Evolutionary conservation across 2,113 vertebrate genomes (phyloP).

Genomic region (Gobio gobio): DNA sequence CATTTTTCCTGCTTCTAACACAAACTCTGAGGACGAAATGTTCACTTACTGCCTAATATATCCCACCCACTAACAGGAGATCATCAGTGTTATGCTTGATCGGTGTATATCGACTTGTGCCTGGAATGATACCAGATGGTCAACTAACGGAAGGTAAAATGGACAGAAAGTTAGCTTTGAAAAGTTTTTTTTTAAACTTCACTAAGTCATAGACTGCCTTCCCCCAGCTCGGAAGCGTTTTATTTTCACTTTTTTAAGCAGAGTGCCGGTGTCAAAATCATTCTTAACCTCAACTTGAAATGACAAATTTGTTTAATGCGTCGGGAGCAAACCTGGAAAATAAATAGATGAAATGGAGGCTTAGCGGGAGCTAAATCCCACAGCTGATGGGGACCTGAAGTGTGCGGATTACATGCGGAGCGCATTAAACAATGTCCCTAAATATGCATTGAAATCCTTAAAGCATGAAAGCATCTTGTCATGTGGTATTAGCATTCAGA

Average conservation of each 20-base stretch:
- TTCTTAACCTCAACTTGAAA: conserved; percentile 74
- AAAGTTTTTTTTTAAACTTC: background rate
- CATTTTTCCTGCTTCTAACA: no score
- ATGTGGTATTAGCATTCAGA: conserved; percentile 77
- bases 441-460: conserved; percentile 79
- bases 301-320: conserved; percentile 78
- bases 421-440: conserved; percentile 78
- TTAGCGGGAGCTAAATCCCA: conserved; percentile 75
- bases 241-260: conserved; percentile 64
- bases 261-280: conserved; percentile 72
- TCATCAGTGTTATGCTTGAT: no score
- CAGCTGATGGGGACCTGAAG: conserved; percentile 72
- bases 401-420: conserved; percentile 75
- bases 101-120: no score
- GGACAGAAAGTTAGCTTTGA: background rate
- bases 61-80: no score
- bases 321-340: conserved; percentile 63
- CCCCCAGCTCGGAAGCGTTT: conserved; percentile 54
- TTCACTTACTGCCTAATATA: no score
- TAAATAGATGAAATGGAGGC: conserved; percentile 74
- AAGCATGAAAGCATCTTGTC: conserved; percentile 75
- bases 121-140: no score
- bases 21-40: no score
- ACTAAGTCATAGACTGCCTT: background rate
- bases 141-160: no score